phyloP scores from a whole-genome alignment of 2,797 vertebrate genomes.

The Crossoptilon crossoptilon region DNA sequence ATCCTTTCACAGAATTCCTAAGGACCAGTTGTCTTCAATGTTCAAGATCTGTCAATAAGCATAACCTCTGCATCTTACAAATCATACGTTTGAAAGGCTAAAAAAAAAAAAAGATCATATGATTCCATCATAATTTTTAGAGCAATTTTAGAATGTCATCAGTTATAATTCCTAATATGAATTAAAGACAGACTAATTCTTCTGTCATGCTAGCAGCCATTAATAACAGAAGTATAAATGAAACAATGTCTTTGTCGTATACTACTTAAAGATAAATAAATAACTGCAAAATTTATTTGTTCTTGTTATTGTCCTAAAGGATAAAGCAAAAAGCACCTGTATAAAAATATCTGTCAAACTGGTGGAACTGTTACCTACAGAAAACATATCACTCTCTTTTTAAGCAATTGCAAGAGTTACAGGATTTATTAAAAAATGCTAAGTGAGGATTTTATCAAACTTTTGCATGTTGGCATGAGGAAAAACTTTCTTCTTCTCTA shows the following conservation, averaged over 20 bases:
- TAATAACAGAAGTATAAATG: neutral
- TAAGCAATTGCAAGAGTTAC: neutral
- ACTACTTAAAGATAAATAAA: neutral
- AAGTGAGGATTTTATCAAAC: neutral
- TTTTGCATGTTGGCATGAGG: neutral
- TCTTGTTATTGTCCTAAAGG: neutral
- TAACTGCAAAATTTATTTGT: neutral
- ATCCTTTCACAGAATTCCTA: neutral
- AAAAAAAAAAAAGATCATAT: neutral
- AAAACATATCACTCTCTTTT: neutral
- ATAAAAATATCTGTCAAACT: neutral
- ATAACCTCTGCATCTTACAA: neutral
- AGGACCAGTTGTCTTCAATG: neutral
- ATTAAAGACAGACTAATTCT: neutral
- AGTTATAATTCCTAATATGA: neutral
- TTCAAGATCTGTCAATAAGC: neutral
- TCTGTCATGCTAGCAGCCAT: neutral
- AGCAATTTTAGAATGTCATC: neutral
- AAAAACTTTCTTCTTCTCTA: neutral
- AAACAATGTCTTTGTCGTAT: neutral
- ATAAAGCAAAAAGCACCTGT: neutral
- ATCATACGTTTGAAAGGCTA: neutral
- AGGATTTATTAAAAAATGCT: neutral
- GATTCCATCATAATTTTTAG: neutral
- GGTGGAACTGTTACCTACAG: neutral